phyloP scores from a whole-genome alignment of 2,797 vertebrate species.

The Mormyrops attenuatus region DNA sequence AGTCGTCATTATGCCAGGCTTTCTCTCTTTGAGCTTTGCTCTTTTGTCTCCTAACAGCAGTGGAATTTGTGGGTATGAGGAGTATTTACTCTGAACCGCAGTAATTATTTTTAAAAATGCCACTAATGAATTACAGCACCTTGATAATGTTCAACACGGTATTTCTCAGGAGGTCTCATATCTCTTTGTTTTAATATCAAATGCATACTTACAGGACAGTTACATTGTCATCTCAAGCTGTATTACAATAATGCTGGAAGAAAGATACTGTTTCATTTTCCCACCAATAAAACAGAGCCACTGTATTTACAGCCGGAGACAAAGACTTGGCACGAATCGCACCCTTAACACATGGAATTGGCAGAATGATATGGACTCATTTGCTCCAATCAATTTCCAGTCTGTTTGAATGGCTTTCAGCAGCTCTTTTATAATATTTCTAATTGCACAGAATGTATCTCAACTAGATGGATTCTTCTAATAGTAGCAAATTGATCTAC shows the following conservation, averaged over 20 bases:
- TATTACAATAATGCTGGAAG: neutral
- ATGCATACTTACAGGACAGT: neutral
- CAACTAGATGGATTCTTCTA: neutral
- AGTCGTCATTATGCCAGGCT: neutral
- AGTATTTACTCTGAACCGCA: neutral
- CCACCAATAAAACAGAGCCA: neutral
- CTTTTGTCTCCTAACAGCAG: neutral
- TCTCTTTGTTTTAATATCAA: neutral
- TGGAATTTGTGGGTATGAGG: neutral
- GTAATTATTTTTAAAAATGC: neutral
- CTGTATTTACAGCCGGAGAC: neutral
- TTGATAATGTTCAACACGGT: neutral
- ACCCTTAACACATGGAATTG: neutral
- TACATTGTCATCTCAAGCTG: neutral
- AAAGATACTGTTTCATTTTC: neutral
- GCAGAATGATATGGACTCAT: neutral
- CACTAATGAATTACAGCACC: neutral
- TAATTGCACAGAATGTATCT: neutral
- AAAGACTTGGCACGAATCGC: neutral
- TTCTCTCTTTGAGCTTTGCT: neutral
- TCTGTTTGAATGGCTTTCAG: neutral
- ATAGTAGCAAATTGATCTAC: neutral
- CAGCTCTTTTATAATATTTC: neutral
- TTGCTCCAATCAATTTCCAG: neutral
- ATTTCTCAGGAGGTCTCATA: neutral